Conservation (phyloP, 2,888 invertebrate genomes). For the Acanthosepion lycidas region DNA sequence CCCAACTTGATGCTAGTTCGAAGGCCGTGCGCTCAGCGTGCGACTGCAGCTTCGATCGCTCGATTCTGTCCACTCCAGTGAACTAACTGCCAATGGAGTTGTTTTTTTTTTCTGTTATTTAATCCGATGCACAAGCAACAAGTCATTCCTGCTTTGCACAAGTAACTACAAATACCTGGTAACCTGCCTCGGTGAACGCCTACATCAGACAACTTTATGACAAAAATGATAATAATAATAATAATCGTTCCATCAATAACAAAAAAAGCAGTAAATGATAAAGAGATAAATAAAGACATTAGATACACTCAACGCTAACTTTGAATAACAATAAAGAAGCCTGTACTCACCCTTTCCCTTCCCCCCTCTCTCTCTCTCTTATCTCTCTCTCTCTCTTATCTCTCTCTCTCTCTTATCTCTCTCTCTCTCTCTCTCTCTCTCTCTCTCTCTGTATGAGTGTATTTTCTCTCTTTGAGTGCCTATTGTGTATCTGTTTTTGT, state of each 20-base stretch:
- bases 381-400: background rate
- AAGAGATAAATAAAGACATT: background rate
- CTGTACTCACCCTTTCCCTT: background rate
- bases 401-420: background rate
- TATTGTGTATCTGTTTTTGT: background rate
- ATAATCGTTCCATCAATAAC: background rate
- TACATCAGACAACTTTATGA: background rate
- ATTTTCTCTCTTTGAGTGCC: background rate
- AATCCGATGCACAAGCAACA: slow-evolving; percentile 4
- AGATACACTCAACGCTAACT: background rate
- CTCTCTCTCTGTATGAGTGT: background rate
- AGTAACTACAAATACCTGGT: background rate
- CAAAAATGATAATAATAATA: background rate
- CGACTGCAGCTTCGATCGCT: background rate
- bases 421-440: background rate
- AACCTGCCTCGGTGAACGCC: background rate
- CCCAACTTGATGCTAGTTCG: background rate
- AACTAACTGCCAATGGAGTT: background rate
- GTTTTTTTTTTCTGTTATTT: background rate
- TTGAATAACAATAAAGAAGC: background rate
- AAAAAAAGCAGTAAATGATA: background rate
- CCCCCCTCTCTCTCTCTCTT: background rate
- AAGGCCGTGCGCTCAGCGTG: background rate
- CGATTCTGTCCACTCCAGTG: background rate
- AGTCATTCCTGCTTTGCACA: background rate